Evolutionary conservation across 1,140 invertebrate species (phyloP).

Genomic region (Drosophila tsacasi): DNA sequence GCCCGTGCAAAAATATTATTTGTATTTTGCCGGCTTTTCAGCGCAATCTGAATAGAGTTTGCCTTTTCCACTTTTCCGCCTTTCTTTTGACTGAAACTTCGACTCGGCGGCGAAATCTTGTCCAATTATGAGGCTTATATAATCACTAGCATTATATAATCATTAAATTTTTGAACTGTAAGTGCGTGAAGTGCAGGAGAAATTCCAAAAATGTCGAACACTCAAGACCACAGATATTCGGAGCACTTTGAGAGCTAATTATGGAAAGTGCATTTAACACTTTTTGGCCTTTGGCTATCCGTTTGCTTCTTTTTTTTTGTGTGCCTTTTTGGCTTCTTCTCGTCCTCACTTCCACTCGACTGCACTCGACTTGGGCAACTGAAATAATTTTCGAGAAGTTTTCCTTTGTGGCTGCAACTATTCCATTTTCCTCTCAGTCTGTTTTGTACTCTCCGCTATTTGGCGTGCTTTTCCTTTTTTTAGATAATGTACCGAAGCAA

Average conservation of each 20-base stretch:
- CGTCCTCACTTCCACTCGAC: conserved; percentile 69
- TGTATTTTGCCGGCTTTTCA: conserved; percentile 72
- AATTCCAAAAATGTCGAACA: conserved; percentile 5
- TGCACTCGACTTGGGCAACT: conserved; percentile 73
- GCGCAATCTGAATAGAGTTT: conserved; percentile 7
- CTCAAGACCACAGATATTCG: neutral
- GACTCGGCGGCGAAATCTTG: conserved; percentile 5
- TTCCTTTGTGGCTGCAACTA: conserved; percentile 71
- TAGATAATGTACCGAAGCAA: conserved; percentile 18
- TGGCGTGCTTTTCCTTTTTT: conserved; percentile 25
- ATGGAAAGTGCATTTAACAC: conserved; percentile 27
- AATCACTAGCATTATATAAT: conserved; percentile 61
- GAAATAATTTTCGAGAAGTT: conserved; percentile 81
- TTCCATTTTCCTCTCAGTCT: conserved; percentile 28
- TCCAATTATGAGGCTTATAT: conserved; percentile 57
- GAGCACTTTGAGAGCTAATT: conserved; percentile 20
- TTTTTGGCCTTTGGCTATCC: conserved; percentile 7
- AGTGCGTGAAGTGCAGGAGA: neutral
- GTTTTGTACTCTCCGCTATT: conserved; percentile 15
- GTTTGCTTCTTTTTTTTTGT: neutral
- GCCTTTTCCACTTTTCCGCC: conserved; percentile 11
- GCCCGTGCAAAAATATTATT: conserved; percentile 54
- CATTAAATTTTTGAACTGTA: conserved; percentile 4
- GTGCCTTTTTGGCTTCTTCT: conserved; percentile 22
- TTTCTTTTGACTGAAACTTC: neutral